phyloP scores from a whole-genome alignment of 2,113 vertebrate species.

The Cyphomyrus plagiostoma region DNA sequence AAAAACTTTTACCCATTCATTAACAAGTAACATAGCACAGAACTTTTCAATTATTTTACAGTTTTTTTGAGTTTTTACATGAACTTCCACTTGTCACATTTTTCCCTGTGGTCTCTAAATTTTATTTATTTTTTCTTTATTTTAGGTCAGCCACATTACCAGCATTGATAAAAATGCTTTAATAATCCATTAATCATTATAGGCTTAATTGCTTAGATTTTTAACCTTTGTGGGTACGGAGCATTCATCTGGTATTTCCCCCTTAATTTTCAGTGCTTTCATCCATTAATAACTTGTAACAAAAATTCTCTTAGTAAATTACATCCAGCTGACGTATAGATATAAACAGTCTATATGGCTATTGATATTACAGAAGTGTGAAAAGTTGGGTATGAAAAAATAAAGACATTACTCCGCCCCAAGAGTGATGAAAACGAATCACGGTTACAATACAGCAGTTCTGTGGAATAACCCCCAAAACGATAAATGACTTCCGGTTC shows the following conservation, averaged over 20 bases:
- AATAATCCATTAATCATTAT: not conserved
- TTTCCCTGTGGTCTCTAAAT: not conserved
- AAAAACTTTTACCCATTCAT: not conserved
- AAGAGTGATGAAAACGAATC: not conserved
- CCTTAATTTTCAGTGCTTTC: not conserved
- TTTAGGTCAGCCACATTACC: not conserved
- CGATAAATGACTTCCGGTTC: not conserved
- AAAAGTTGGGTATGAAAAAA: not conserved
- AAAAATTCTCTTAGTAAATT: not conserved
- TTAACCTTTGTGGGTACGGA: not conserved
- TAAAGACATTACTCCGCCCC: not conserved
- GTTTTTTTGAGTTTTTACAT: not conserved
- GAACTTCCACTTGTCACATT: not conserved
- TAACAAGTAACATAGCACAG: not conserved
- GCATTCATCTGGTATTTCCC: not conserved
- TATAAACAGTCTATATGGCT: not conserved
- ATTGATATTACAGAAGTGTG: not conserved
- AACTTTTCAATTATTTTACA: not conserved
- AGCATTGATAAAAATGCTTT: not conserved
- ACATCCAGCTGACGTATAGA: not conserved
- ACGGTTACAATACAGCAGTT: not conserved
- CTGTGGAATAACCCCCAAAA: not conserved
- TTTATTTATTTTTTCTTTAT: not conserved
- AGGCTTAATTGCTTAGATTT: not conserved
- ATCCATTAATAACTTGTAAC: not conserved